Base-by-base conservation (phyloP, 2,888 invertebrate species). In the Cephonodes hylas region DNA sequence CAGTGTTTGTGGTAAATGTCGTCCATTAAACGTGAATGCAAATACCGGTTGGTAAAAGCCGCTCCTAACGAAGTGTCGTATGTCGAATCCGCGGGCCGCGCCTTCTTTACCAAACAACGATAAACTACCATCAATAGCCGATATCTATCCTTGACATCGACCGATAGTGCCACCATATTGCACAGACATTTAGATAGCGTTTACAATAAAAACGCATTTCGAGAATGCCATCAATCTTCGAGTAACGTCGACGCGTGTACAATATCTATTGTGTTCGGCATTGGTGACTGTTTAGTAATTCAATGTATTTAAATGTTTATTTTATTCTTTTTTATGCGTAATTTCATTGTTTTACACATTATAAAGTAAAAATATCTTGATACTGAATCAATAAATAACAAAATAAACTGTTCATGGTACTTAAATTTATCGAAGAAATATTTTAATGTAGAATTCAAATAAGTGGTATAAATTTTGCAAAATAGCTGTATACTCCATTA, bases 151-250 rank as follows among this genome's bases (percentile, higher is more conserved):
- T 88, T 86, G 85, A 85, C 85, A 86, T 80, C 82, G 75, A 66
- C 79, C 74, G 88, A 91, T 89, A 91, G 73, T 73, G 74, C 76
- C 73, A 75, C 83, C 80, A 81, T 87, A 89, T 86, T 86, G 89
- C 86, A 86, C 82, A 81, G 77, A 81, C 85, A 85, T 90, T 90
- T 86, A 90, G 91, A 90, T 89, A 87, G 80, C 75, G 70, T 75
- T 80, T 80, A 90, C 85, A 86, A 83, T 88, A 86, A 85, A 85
- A 89, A 81, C 84, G 88, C 88, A 88, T 88, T 89, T 84, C 75
- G 81, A 85, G 83, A 82, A 83, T 80, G 81, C 66, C 83, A 86
- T 85, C 77, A 81, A 84, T 85, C 84, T 84, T 76, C 45, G 18
- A 23, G 27, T 57, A 34, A 38, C 18, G 23, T 60, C 31, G 31